A percentile compares a stretch with the other conserved stretches of the same genome.
Evolutionary conservation across 2,888 invertebrate genomes (phyloP).

Genomic region (Lamproptera curius): DNA sequence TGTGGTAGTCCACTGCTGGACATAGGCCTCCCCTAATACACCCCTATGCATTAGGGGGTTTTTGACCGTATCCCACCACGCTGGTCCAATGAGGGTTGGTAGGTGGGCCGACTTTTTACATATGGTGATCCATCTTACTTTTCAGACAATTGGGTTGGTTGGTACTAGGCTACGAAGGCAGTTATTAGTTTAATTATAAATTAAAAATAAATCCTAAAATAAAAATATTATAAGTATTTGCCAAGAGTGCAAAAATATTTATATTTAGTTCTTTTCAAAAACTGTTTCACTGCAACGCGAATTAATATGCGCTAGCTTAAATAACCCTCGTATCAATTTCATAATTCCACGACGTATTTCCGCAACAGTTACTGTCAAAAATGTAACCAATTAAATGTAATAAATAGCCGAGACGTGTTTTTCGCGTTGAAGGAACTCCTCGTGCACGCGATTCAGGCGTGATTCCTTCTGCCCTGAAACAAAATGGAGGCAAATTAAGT

Average conservation of each 20-base stretch:
- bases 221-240: too few relatives aligned
- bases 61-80: too few relatives aligned
- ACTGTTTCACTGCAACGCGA: too few relatives aligned
- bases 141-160: too few relatives aligned
- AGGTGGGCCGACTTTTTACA: too few relatives aligned
- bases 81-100: too few relatives aligned
- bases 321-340: not conserved
- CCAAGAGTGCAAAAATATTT: too few relatives aligned
- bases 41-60: too few relatives aligned
- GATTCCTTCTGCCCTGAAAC: slow-evolving; percentile 12
- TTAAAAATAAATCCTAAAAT: not conserved
- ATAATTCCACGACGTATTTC: not conserved
- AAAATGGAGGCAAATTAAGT: slow-evolving; percentile 15
- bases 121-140: too few relatives aligned
- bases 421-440: not conserved
- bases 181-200: not conserved
- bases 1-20: too few relatives aligned
- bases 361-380: slow-evolving; percentile 2
- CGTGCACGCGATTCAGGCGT: slow-evolving; percentile 13
- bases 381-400: slow-evolving; percentile 16
- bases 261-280: not conserved
- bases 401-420: slow-evolving; percentile 12
- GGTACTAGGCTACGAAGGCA: too few relatives aligned
- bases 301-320: not conserved
- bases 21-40: too few relatives aligned